Evolutionary conservation across 2,888 invertebrate genomes (phyloP).

Genomic region (Himalopsyche kuldschensis): DNA sequence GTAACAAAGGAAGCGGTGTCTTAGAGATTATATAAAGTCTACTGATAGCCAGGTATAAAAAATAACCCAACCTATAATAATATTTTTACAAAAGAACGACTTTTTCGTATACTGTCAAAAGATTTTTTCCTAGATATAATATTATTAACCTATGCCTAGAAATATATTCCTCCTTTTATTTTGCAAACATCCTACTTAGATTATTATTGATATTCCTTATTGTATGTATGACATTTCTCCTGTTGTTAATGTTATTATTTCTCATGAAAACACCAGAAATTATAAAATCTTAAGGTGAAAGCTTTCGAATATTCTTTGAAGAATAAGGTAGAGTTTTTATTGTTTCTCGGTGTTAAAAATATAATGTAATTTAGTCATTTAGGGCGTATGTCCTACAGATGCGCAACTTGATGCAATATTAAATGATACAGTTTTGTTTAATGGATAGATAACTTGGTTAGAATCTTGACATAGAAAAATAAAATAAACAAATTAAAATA

Average conservation of each 20-base stretch:
- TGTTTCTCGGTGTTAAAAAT: not conserved
- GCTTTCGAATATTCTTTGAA: not conserved
- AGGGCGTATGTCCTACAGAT: not conserved
- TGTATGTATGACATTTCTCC: no score
- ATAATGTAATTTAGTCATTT: not conserved
- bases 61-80: no score
- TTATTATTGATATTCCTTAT: no score
- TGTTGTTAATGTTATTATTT: no score
- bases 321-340: not conserved
- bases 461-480: not conserved
- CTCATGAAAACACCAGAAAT: no score
- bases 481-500: slow-evolving; percentile 24
- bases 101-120: not conserved
- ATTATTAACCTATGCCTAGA: not conserved
- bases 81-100: not conserved
- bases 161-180: not conserved
- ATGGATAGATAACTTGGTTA: not conserved
- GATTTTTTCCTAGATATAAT: not conserved
- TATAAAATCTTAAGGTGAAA: no score
- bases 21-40: no score
- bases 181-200: not conserved
- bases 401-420: slow-evolving; percentile 16
- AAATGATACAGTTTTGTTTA: slow-evolving; percentile 1
- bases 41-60: no score
- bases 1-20: no score